A percentile compares a stretch with the other conserved stretches of the same genome.
Conservation (phyloP, 2,797 vertebrate species). For the Malacoraja senta region DNA sequence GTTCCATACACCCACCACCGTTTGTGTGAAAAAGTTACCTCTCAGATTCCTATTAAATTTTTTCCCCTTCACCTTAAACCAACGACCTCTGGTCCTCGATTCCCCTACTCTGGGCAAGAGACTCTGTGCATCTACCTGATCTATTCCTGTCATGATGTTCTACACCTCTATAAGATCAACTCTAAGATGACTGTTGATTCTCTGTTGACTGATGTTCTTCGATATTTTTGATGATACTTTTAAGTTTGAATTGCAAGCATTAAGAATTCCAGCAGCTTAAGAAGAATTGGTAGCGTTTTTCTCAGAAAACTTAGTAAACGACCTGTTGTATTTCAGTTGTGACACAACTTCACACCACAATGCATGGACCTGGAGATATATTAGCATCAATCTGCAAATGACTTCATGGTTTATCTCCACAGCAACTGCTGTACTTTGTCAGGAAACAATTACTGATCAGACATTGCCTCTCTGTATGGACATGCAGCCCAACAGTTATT, state of each 20-base stretch:
- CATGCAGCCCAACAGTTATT: background rate
- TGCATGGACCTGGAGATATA: no score
- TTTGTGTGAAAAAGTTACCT: no score
- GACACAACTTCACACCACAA: background rate
- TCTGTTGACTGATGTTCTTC: background rate
- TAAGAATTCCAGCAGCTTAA: background rate
- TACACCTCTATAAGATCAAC: no score
- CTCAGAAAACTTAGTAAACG: background rate
- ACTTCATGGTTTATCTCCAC: background rate
- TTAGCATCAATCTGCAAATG: background rate
- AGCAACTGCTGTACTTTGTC: slow-evolving; percentile 19
- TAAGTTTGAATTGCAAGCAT: background rate
- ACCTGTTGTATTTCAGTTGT: background rate
- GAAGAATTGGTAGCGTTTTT: background rate
- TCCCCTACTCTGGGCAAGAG: no score
- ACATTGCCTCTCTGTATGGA: background rate
- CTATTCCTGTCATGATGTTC: no score
- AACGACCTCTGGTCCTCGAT: no score
- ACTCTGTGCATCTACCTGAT: no score
- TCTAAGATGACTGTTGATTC: background rate
- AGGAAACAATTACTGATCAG: background rate
- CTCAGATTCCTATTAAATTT: no score
- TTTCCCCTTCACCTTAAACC: no score
- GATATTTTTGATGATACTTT: background rate
- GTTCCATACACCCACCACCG: no score